Base-by-base conservation (phyloP, 2,888 invertebrate species). In the Pollenia labialis region DNA sequence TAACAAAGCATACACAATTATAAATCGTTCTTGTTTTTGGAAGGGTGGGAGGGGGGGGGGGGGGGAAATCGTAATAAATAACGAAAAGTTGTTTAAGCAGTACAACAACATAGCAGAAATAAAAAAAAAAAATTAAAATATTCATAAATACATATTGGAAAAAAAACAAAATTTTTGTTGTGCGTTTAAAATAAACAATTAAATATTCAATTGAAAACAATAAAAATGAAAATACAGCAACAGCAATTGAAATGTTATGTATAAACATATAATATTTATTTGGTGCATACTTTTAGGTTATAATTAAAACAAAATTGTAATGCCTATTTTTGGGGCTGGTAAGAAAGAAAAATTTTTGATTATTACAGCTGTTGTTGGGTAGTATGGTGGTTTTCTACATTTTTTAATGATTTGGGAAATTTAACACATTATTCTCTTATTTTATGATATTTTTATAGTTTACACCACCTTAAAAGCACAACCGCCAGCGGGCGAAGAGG, bases 31-130 rank as follows among this genome's bases (percentile, higher is more conserved):
- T 40, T 32, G 56, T 9, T 77, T 81, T 46, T 76, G 66, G 48
- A n/a, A n/a, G n/a, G n/a, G n/a, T n/a, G n/a, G n/a, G n/a, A n/a
- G n/a, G n/a, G n/a, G n/a, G n/a, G n/a, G n/a, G n/a, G n/a, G n/a
- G n/a, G n/a, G 54, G 72, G 18, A 23, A 80, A 58, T 62, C 60
- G 64, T 82, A 75, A 83, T 87, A 87, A 81, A 84, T 87, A 62
- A 75, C 60, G 42, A 71, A 64, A 64, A 76, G 64, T 80, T 58
- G 52, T 81, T 81, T 44, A 58, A 60, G 14, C 50, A 56, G 50
- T 52, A 71, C 60, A 71, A 71, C 54, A 72, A 62, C 16, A 66
- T 50, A 71, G 62, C 54, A 72, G 46, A 12, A 66, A 10, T 12
- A 60, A 12, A 23, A 23, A n/a, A n/a, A n/a, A n/a, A n/a, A n/a